These are phyloP conservation scores for Drosophila pruinosa DNA, from an alignment of 1,140 invertebrate species.

Conservation along the genomic window DNA sequence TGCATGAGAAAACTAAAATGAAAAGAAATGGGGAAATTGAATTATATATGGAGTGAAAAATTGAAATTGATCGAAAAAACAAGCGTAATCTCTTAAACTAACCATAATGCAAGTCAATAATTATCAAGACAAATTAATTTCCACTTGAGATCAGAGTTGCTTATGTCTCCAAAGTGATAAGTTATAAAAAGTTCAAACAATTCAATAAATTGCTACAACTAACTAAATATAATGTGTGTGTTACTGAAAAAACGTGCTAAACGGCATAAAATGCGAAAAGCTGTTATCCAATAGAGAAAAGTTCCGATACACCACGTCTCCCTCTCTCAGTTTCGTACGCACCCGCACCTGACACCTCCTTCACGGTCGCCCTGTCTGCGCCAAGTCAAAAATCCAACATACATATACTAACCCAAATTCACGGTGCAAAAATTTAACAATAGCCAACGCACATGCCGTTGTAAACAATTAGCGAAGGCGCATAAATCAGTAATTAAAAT, in stretches of 20 bases:
- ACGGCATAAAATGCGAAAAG: constrained; percentile 39
- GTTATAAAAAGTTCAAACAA: constrained; percentile 27
- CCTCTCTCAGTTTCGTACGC: constrained; percentile 13
- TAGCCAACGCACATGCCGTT: constrained; percentile 22
- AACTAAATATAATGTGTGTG: constrained; percentile 27
- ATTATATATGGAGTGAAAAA: constrained; percentile 2
- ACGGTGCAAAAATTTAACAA: constrained; percentile 31
- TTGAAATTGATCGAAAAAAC: background rate
- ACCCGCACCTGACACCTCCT: constrained; percentile 37
- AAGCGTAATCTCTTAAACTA: background rate
- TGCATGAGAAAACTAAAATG: constrained; percentile 18
- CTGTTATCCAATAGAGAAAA: constrained; percentile 59
- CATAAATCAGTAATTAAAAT: constrained; percentile 43
- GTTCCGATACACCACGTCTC: constrained; percentile 42
- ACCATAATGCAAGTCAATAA: background rate
- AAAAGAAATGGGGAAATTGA: background rate
- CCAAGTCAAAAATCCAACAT: constrained; percentile 40
- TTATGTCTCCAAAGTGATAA: constrained; percentile 30
- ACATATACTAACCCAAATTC: constrained; percentile 35
- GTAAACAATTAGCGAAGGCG: constrained; percentile 29
- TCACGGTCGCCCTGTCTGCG: constrained; percentile 33
- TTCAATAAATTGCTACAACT: constrained; percentile 16
- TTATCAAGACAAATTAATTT: constrained; percentile 14
- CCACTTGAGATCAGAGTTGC: constrained; percentile 22
- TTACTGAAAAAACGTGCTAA: constrained; percentile 26